Conservation (phyloP, 2,113 vertebrate genomes). For the Mionectes macconnelli region DNA sequence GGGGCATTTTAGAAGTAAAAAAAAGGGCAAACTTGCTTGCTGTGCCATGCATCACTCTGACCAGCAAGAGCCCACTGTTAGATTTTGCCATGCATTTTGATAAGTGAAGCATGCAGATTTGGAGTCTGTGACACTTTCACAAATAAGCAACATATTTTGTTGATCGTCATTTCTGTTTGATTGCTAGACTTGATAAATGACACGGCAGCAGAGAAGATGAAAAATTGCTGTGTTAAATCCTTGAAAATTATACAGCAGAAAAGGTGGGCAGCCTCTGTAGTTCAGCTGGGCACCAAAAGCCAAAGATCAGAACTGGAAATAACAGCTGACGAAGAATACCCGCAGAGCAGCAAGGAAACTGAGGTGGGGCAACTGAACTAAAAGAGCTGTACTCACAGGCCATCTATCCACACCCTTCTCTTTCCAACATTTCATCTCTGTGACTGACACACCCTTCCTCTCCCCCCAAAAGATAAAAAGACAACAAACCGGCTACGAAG, state of each 20-base stretch:
- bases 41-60: background rate
- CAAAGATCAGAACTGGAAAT: background rate
- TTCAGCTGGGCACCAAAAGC: background rate
- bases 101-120: background rate
- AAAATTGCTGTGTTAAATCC: conserved; percentile 5
- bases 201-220: background rate
- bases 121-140: background rate
- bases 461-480: background rate
- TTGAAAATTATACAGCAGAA: conserved; percentile 24
- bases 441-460: background rate
- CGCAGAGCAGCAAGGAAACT: background rate
- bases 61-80: background rate
- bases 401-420: background rate
- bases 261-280: background rate
- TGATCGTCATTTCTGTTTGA: background rate
- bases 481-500: background rate
- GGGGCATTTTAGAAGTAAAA: background rate
- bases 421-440: background rate
- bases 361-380: background rate
- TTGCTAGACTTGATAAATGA: background rate
- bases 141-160: background rate
- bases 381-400: background rate
- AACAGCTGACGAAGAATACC: background rate
- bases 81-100: background rate
- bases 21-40: background rate